Percentiles rank a stretch among this genome's conserved stretches.
Evolutionary conservation across 2,113 vertebrate genomes (phyloP).

Genomic region (Meles meles): DNA sequence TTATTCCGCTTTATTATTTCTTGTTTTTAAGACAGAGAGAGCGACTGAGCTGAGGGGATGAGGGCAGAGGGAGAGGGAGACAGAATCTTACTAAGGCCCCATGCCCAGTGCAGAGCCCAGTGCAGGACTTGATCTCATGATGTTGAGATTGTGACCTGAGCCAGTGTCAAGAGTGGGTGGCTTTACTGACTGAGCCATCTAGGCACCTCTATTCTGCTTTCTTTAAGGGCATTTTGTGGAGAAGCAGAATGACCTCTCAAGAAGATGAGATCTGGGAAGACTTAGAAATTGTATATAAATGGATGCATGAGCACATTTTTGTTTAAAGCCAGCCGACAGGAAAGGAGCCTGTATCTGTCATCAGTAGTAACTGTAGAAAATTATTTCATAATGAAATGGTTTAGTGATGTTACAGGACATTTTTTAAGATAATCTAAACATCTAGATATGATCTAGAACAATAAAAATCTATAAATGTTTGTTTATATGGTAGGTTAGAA

Average conservation of each 20-base stretch:
- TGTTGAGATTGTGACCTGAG: not conserved
- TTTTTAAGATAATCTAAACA: not conserved
- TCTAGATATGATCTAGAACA: conserved; percentile 15
- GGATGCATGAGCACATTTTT: not conserved
- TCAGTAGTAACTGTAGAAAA: not conserved
- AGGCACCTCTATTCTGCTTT: not conserved
- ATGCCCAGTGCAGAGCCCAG: not conserved
- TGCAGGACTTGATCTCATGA: not conserved
- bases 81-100: not conserved
- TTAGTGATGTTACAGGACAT: not conserved
- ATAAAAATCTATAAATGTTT: not conserved
- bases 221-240: not conserved
- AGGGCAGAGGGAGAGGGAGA: not conserved
- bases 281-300: not conserved
- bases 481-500: not conserved
- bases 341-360: not conserved
- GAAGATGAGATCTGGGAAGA: not conserved
- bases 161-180: not conserved
- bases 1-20: not conserved
- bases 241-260: not conserved
- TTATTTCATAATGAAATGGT: not conserved
- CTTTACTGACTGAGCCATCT: not conserved
- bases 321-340: not conserved
- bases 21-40: not conserved
- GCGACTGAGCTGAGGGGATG: not conserved